Base-by-base conservation (phyloP, 1,140 invertebrate species). In the Polypedilum pembai region DNA sequence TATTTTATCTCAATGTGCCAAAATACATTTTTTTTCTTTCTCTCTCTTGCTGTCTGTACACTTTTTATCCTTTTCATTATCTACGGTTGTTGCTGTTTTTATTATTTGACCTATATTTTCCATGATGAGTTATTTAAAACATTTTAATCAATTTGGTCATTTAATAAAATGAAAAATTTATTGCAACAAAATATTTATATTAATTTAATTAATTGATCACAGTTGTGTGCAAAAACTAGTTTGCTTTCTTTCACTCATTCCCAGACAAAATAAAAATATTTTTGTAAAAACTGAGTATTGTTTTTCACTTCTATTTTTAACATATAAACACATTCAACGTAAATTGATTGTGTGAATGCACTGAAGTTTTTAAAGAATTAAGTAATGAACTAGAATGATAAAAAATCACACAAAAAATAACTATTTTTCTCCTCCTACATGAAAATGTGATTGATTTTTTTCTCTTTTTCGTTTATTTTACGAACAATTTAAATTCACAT, bases 201-300 rank as follows among this genome's bases (percentile, higher is more conserved):
- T 56, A n/a, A 56, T n/a, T 56, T 56, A 56, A 56, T 56, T 56
- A 56, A 56, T 56, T 56, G 45, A 56, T 56, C 45, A 56, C 45
- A n/a, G 45, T n/a, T 56, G 45, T n/a, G 15, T 56, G 12, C n/a
- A n/a, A 56, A 3, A 56, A 56, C 45, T 56, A 56, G 45, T n/a
- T 5, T 33, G 24, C 24, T 33, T 33, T 33, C 24, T 33, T 5
- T 33, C 5, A 33, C 24, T 33, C 5, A n/a, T 33, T 33, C 5
- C 5, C 24, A 33, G 24, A 33, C 24, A 33, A 33, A 33, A 33
- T 33, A 33, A 33, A 33, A 33, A 3, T 3, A 33, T 33, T 1
- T 33, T 33, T 5, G 1, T 33, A 33, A 3, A 3, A 56, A 56
- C 45, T 56, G 12, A 8, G 8, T 12, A 56, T 56, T 56, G 45